A percentile compares a stretch with the other conserved stretches of the same genome.
phyloP scores from a whole-genome alignment of 2,113 vertebrate genomes.

The Channa maculata region DNA sequence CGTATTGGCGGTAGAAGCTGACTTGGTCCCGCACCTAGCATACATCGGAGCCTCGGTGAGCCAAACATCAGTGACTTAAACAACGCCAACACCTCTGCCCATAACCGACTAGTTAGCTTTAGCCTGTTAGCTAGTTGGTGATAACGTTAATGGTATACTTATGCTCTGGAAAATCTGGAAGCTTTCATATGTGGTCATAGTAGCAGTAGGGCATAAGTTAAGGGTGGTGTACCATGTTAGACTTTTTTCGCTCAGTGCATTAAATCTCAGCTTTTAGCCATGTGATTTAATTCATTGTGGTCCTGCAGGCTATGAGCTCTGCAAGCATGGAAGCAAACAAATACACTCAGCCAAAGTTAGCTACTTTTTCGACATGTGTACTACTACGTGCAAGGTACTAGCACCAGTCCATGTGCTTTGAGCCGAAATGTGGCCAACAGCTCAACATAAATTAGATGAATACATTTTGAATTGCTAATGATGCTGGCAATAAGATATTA shows the following conservation, averaged over 20 bases:
- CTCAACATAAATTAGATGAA: fast-evolving
- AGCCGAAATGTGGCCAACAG: background rate
- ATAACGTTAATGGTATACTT: no score
- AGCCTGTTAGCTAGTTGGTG: constrained; percentile 39
- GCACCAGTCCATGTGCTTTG: background rate
- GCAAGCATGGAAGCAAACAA: constrained; percentile 8
- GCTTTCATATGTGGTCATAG: background rate
- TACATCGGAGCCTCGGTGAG: constrained; percentile 93
- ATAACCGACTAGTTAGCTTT: constrained; percentile 47
- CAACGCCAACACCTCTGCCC: background rate
- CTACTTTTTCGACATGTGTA: background rate
- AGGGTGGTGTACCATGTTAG: background rate
- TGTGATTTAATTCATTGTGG: background rate
- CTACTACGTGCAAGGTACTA: background rate
- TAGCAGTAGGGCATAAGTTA: fast-evolving
- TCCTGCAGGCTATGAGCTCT: background rate
- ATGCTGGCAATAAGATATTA: background rate
- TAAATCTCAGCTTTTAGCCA: background rate
- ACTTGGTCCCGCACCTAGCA: constrained; percentile 88
- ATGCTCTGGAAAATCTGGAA: background rate
- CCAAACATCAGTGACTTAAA: background rate
- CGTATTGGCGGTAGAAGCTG: constrained; percentile 89
- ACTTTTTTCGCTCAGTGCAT: background rate
- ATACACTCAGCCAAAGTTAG: background rate
- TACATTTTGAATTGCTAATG: background rate